Evolutionary conservation across 1,140 invertebrate species (phyloP), one percentile per base, ranked within the genome.

Genomic region (Homalodisca vitripennis): DNA sequence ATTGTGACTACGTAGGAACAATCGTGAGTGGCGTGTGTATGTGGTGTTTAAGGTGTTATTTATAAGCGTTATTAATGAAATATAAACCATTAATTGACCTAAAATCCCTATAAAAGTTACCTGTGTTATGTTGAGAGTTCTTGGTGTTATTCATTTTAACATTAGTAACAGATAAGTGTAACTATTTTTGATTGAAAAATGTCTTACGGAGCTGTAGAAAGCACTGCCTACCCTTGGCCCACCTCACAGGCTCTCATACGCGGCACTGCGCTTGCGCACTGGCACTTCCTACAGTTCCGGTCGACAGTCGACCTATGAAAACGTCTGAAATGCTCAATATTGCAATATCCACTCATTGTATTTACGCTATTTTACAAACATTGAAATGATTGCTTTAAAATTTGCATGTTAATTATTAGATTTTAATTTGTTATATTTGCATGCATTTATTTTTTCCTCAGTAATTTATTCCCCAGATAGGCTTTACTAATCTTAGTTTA

Each of bases 251-350:
- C 72, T 69, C 68, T 68, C 64, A 70, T 73, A 75, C 74, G 75
- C 74, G 74, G 72, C 74, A 77, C 71, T 74, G 75, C 74, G 75
- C 75, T 67, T 74, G 75, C 73, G 74, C 75, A 73, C 63, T 74
- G 69, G 68, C 67, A 60, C 32, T 66, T 46, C 20, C 63, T 66
- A 66, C 46, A 66, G 69, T 70, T 69, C 68, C 68, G 68, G 68
- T 69, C 60, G 68, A 29, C 26, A 64, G 68, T 69, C 68, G 68
- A 69, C 57, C 60, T 34, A 60, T 64, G 60, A 63, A 41, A 55
- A 68, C 51, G 34, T 26, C 66, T 30, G n/a, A 20, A 51, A 10
- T 51, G 29, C 48, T n/a, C 17, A 51, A 51, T 51, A 10, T 51
- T 51, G 48, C 22, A 51, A 3, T 51, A 20, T 12, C 17, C 6